Evolutionary conservation across 2,888 invertebrate genomes (phyloP).

Genomic region (Andrena trimmerana): DNA sequence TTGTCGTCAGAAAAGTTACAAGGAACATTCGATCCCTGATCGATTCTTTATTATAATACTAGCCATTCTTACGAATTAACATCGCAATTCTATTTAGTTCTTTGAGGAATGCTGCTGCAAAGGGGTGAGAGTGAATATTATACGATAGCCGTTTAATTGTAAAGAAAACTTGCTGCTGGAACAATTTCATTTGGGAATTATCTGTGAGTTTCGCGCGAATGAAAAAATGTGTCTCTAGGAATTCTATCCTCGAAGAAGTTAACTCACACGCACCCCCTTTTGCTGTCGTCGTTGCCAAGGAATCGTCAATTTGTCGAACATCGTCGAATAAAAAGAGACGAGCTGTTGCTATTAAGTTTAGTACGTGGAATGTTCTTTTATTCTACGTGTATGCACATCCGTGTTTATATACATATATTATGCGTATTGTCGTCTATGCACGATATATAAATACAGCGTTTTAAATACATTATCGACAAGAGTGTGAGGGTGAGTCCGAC

Average conservation of each 20-base stretch:
- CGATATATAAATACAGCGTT: conserved; percentile 71
- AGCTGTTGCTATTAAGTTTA: conserved; percentile 49
- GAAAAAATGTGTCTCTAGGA: no score
- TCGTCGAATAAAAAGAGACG: conserved; percentile 31
- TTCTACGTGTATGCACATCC: conserved; percentile 73
- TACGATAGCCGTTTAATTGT: no score
- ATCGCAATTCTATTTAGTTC: not conserved
- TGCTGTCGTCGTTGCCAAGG: not conserved
- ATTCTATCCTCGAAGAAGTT: no score
- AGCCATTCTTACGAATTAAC: conserved; percentile 35
- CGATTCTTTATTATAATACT: conserved; percentile 40
- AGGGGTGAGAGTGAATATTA: no score
- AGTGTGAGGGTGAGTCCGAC: conserved; percentile 36
- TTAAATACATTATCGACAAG: conserved; percentile 76
- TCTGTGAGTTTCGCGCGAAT: no score
- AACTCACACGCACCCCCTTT: not conserved
- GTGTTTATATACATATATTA: conserved; percentile 70
- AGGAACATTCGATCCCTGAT: conserved; percentile 48
- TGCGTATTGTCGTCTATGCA: conserved; percentile 64
- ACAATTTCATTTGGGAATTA: no score
- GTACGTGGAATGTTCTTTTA: conserved; percentile 78
- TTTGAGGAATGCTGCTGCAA: not conserved
- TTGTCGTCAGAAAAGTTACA: conserved; percentile 46
- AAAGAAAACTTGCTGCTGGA: no score
- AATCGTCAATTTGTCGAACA: conserved; percentile 5